Percentiles rank a stretch among this genome's conserved stretches.
Conservation (phyloP, 2,888 invertebrate species). For the Thyatira batis region DNA sequence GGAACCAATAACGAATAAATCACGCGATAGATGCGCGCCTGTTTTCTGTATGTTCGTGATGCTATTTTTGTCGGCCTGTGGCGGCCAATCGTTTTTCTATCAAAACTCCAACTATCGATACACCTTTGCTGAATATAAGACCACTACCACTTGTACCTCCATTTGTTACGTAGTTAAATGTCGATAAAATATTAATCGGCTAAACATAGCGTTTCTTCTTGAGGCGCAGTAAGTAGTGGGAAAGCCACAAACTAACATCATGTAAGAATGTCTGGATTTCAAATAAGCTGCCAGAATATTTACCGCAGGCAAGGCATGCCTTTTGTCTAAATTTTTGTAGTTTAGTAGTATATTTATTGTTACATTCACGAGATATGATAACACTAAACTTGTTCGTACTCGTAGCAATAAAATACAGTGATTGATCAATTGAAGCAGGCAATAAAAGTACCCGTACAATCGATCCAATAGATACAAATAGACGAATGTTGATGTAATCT, state of each 20-base stretch:
- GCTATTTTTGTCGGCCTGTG: slow-evolving; percentile 66
- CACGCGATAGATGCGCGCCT: slow-evolving; percentile 70
- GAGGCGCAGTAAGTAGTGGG: not conserved
- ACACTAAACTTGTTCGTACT: not conserved
- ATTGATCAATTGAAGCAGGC: not conserved
- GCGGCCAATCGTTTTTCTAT: slow-evolving; percentile 58
- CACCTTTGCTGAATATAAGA: slow-evolving; percentile 17
- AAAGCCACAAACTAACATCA: not conserved
- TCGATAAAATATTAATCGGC: slow-evolving; percentile 23
- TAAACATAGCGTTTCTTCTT: slow-evolving; percentile 8
- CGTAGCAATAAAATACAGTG: not conserved
- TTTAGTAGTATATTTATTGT: not conserved
- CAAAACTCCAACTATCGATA: slow-evolving; percentile 54
- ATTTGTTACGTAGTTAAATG: slow-evolving; percentile 19
- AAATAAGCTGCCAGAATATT: not conserved
- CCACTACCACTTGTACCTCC: slow-evolving; percentile 8
- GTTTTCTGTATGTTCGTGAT: slow-evolving; percentile 75
- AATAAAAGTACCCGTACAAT: not conserved
- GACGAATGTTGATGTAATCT: not conserved
- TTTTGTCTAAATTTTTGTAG: not conserved
- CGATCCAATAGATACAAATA: not conserved
- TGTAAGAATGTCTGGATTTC: not conserved
- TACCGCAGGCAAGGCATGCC: not conserved
- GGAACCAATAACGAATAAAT: slow-evolving; percentile 73
- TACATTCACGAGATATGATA: not conserved